Evolutionary conservation across 2,797 vertebrate genomes (phyloP).

Genomic region (Bryconaethiops microstoma): DNA sequence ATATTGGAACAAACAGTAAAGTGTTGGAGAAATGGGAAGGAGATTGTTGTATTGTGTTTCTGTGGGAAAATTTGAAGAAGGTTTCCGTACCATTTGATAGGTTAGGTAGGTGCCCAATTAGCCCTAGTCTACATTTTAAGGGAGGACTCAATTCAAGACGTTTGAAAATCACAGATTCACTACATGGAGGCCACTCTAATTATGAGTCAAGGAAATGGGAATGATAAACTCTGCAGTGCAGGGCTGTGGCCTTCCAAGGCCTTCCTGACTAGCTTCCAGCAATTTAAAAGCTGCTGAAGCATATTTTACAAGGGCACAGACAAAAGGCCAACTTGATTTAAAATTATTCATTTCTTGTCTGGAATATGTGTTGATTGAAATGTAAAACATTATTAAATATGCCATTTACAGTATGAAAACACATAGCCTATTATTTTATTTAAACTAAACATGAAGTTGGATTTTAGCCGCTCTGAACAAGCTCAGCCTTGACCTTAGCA

Average conservation of each 20-base stretch:
- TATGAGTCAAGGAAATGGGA: not conserved
- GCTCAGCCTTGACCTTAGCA: conserved; percentile 1
- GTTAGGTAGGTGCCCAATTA: not conserved
- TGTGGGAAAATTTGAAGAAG: not conserved
- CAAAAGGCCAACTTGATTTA: conserved; percentile 32
- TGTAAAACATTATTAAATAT: not conserved
- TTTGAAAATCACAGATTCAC: not conserved
- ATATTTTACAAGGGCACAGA: conserved; percentile 38
- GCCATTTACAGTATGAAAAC: not conserved
- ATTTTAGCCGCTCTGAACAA: not conserved
- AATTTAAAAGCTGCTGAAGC: conserved; percentile 38
- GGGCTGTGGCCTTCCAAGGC: not conserved
- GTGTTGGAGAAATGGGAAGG: no score
- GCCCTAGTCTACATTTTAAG: not conserved
- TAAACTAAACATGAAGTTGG: not conserved
- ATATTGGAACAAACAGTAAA: not conserved
- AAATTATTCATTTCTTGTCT: not conserved
- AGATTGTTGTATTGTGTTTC: no score
- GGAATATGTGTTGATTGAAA: not conserved
- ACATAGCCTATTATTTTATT: not conserved
- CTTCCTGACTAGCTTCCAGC: conserved; percentile 46
- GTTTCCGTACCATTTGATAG: not conserved
- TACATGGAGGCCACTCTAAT: not conserved
- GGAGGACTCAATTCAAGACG: no score
- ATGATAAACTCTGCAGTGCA: not conserved